Percentiles rank a stretch among this genome's conserved stretches.
phyloP scores from a whole-genome alignment of 92 coral and sea anemone genomes.

The Epizoanthus rinbou region DNA sequence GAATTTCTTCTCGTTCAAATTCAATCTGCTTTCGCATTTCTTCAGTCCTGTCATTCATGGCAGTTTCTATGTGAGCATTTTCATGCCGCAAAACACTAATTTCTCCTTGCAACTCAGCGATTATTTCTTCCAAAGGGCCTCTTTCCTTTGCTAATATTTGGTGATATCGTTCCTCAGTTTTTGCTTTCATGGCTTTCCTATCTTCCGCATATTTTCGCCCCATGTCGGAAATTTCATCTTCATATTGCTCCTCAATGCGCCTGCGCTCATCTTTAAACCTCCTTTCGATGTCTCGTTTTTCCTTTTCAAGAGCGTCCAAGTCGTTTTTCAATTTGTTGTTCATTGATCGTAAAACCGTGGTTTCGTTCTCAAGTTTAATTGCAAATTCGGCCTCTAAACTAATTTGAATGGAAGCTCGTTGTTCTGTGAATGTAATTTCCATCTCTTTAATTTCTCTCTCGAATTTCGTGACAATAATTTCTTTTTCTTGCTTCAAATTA shows the following conservation, averaged over 20 bases:
- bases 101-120: conserved; percentile 72
- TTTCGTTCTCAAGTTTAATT: conserved; percentile 86
- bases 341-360: conserved; percentile 70
- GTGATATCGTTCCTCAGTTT: conserved; percentile 80
- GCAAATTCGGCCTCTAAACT: conserved; percentile 85
- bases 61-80: conserved; percentile 71
- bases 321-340: conserved; percentile 87
- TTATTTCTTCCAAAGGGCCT: conserved; percentile 70
- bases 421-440: conserved; percentile 84
- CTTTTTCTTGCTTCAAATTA: conserved; percentile 88
- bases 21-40: conserved; percentile 78
- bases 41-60: conserved; percentile 72
- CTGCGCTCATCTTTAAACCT: conserved; percentile 83
- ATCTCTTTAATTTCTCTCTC: conserved; percentile 91
- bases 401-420: conserved; percentile 71
- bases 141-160: conserved; percentile 69
- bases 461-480: conserved; percentile 79
- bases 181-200: conserved; percentile 66
- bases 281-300: conserved; percentile 82
- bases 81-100: conserved; percentile 74
- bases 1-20: conserved; percentile 72
- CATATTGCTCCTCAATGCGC: conserved; percentile 79
- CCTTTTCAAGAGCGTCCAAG: conserved; percentile 79
- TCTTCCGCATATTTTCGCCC: conserved; percentile 80
- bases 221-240: conserved; percentile 84